Evolutionary conservation across 2,888 invertebrate genomes (phyloP), one percentile per base, ranked within the genome.

Genomic region (Oligia latruncula): DNA sequence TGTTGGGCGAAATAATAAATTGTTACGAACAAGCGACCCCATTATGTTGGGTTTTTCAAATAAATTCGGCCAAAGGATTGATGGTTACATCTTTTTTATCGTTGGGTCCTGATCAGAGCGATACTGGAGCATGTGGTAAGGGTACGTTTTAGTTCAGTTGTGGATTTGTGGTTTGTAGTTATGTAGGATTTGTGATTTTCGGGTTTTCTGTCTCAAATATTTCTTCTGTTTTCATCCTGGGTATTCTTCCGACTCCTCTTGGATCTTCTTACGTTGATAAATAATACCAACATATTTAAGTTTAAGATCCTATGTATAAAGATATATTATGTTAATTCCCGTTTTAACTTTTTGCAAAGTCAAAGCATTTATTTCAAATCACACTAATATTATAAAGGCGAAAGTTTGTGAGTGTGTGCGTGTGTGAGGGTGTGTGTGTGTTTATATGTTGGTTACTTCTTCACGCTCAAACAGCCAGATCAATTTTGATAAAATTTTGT

Each of bases 11-110:
- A 87, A 88, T 90, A 92, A 92, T 92, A 92, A 92, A 90, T 90
- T 90, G 91, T 91, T 89, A 81, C 84, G 80, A 81, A 87, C 89
- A 90, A 86, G 83, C 86, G 87, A 87, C 84, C 84, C 88, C 84
- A 91, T 90, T 92, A 90, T 90, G 85, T 85, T 86, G 77, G 82
- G 90, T 88, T 93, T 93, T 93, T 91, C 93, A 93, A 94, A 94
- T 95, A 93, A 94, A 94, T 94, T 92, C 90, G 88, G 79, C 81
- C 89, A 93, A 91, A 93, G 93, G 92, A 93, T 94, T 93, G 88
- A 94, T 94, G 91, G 91, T 92, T 91, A 92, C 89, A 89, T 92
- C 92, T 94, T 93, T 88, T 91, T 93, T 88, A 88, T 89, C 86
- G 86, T 86, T 85, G 80, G 66, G 72, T 71, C 80, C 72, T 89